Evolutionary conservation across 2,888 invertebrate genomes (phyloP), one percentile per base, ranked within the genome.

Genomic region (Zaprionus obscuricornis): DNA sequence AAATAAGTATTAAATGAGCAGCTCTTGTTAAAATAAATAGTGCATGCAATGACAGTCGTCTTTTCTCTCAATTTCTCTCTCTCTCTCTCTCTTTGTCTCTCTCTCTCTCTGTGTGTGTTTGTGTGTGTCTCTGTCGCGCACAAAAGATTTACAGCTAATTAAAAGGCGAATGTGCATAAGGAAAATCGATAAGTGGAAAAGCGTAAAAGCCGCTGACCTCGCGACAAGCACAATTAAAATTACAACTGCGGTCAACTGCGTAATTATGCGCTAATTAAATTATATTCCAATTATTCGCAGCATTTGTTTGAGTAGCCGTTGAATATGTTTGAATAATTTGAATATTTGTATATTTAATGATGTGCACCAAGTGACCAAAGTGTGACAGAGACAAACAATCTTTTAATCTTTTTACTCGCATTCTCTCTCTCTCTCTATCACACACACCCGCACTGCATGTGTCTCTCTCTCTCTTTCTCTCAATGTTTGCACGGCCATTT

Each of bases 181-280:
- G 45, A 68, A 65, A 70, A 70, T 70, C 51, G 50, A 47, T 52
- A 46, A 39, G 59, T 49, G 29, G 46, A 18, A 29, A 45, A 14
- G 18, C 27, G 1, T 59, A 51, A 60, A 65, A 68, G 51, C 68
- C 50, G 70, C 77, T 83, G 84, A 83, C 81, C 77, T 79, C 74
- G 70, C 65, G 57, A 57, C 70, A 64, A 59, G 54, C 57, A 50
- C 70, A 70, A 85, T 88, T 87, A 87, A 77, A 77, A 69, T 77
- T 77, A 76, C 86, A 86, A 79, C 74, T 82, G 81, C 63, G 82
- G 75, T 78, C 82, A 74, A 71, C 64, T 63, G 67, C 70, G 84
- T 86, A 88, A 87, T 87, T 82, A 73, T 77, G 85, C 73, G 86
- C 76, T 87, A 88, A 87, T 88, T 87, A 78, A 85, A 87, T 88